Base-by-base conservation (phyloP, 2,888 invertebrate species). In the Chydorus sphaericus region DNA sequence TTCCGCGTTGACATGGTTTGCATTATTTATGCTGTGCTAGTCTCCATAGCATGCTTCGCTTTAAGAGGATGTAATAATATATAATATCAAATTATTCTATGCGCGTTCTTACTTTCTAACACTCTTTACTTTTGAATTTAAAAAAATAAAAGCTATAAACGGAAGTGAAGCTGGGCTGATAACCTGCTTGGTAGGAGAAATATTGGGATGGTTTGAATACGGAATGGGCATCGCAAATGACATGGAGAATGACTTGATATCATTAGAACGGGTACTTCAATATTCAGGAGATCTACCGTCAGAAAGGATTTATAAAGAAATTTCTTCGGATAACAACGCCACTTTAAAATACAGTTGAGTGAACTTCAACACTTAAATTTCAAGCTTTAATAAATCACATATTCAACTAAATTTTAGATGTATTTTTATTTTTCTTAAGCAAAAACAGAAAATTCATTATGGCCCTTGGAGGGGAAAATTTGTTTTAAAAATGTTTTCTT, bases 191-290 rank as follows among this genome's bases (percentile, higher is more conserved):
- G 66, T 66, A 67, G 60, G 62, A 56, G 49, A 74, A 61, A 69
- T 73, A 63, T 73, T 74, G n/a, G n/a, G n/a, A 10, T 67, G 73
- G 66, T 71, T 77, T 62, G 75, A 77, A 66, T 94, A 90, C 89
- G 90, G 89, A 30, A 88, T 93, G 80, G 74, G 92, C 10, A 92
- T 93, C 69, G 88, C 89, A 63, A 87, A 91, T 0, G 92, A 93
- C 68, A 69, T 87, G 7, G 86, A 82, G 67, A 89, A 87, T 66
- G 83, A 83, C 62, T 86, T 90, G 87, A 89, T 85, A 4, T 83
- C 52, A 8, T 18, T 52, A 1, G 52, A 52, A 33, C 20, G 52
- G 26, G 36, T 52, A 1, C 18, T 52, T 23, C 85, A 89, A 66
- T 90, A 86, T 68, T 80, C 82, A 1, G 73, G 80, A 16, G n/a